Conservation (phyloP, 2,888 invertebrate genomes). For the Idaea dimidiata region DNA sequence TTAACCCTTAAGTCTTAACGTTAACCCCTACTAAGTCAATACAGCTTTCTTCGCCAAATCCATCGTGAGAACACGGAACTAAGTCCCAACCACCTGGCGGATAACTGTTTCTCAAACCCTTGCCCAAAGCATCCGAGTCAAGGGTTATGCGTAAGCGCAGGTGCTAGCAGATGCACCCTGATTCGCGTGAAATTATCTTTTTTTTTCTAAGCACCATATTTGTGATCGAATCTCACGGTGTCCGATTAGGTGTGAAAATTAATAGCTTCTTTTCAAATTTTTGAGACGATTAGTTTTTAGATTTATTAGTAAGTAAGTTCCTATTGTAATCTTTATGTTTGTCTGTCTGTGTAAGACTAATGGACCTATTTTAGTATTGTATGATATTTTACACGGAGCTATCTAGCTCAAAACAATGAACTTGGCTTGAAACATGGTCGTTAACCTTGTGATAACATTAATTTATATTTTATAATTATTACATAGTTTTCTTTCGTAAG, state of each 20-base stretch:
- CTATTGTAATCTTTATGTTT: background rate
- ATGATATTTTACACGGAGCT: background rate
- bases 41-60: conserved; percentile 40
- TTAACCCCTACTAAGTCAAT: conserved; percentile 44
- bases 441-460: too few species aligned
- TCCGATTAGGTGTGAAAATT: conserved; percentile 73
- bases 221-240: conserved; percentile 59
- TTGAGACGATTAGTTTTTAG: conserved; percentile 27
- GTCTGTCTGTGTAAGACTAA: background rate
- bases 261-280: conserved; percentile 55
- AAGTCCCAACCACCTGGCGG: conserved; percentile 33
- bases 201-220: conserved; percentile 41
- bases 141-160: conserved; percentile 60
- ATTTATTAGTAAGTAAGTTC: conserved; percentile 23
- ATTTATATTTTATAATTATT: too few species aligned
- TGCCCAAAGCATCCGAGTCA: conserved; percentile 58
- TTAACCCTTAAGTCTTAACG: conserved; percentile 19
- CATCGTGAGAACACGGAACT: conserved; percentile 67
- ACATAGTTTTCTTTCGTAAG: too few species aligned
- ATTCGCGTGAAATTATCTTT: conserved; percentile 77
- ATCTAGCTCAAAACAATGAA: too few species aligned
- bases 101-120: conserved; percentile 71
- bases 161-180: conserved; percentile 74
- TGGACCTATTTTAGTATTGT: background rate
- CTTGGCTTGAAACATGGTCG: too few species aligned